A percentile compares a stretch with the other conserved stretches of the same genome.
Evolutionary conservation across 2,113 vertebrate genomes (phyloP).

Genomic region (Xiphophorus hellerii): DNA sequence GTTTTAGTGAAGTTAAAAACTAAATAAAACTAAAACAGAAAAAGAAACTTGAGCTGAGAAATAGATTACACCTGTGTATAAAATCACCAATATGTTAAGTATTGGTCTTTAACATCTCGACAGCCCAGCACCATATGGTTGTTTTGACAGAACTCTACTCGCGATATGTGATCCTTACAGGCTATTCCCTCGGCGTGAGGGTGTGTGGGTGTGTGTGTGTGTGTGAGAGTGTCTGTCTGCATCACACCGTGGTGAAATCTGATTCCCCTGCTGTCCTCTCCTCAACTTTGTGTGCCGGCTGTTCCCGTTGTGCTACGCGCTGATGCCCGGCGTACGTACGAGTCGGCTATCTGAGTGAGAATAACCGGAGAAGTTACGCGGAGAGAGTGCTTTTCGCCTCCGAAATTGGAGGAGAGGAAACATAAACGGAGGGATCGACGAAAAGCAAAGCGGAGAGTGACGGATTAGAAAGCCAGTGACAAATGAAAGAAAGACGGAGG

Average conservation of each 20-base stretch:
- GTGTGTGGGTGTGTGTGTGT: constrained; percentile 25
- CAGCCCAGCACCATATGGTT: constrained; percentile 35
- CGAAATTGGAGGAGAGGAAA: background rate
- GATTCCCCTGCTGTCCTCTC: constrained; percentile 55
- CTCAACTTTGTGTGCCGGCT: constrained; percentile 38
- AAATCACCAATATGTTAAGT: background rate
- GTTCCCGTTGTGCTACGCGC: constrained; percentile 26
- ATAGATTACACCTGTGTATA: background rate
- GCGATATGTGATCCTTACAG: constrained; percentile 59
- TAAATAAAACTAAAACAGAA: background rate
- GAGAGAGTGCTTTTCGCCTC: background rate
- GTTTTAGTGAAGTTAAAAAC: background rate
- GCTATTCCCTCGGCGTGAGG: constrained; percentile 32
- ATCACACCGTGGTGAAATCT: constrained; percentile 56
- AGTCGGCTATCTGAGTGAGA: background rate
- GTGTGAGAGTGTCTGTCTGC: constrained; percentile 45
- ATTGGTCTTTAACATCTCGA: constrained; percentile 13
- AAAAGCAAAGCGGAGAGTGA: background rate
- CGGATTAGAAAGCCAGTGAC: background rate
- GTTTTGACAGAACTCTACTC: constrained; percentile 59
- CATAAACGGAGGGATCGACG: background rate
- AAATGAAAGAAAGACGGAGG: background rate
- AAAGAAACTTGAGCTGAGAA: background rate
- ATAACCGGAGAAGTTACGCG: background rate
- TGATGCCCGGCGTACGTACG: background rate